Conservation (phyloP, 2,888 invertebrate genomes). For the Tetragonula carbonaria region DNA sequence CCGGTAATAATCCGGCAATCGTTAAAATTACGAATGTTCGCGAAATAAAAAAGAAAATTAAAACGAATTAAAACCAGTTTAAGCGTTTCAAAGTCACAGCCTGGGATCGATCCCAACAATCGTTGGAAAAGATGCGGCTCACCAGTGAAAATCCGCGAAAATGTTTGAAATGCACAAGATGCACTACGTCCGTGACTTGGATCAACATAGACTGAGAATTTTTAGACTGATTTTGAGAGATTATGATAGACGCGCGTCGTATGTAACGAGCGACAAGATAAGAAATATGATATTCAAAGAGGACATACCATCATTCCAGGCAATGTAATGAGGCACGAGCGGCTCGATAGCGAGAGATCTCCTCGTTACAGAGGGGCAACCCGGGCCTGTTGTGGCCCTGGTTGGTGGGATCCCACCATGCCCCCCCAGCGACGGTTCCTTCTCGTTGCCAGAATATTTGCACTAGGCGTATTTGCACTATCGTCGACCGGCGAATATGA, state of each 20-base stretch:
- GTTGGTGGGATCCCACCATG: slow-evolving; percentile 77
- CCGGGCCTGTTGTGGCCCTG: slow-evolving; percentile 77
- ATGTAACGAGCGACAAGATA: slow-evolving; percentile 7
- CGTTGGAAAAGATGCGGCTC: neutral
- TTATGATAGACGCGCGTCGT: slow-evolving; percentile 10
- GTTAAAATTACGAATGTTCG: no score
- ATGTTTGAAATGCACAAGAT: neutral
- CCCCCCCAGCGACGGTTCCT: slow-evolving; percentile 63
- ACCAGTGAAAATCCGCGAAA: neutral
- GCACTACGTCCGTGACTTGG: neutral
- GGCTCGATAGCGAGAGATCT: slow-evolving; percentile 69
- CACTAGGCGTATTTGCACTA: slow-evolving; percentile 37
- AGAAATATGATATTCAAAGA: slow-evolving; percentile 35
- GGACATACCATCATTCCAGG: slow-evolving; percentile 83
- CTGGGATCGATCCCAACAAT: no score
- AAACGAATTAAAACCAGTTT: neutral
- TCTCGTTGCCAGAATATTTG: slow-evolving; percentile 41
- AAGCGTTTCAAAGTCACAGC: neutral
- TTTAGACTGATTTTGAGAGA: slow-evolving; percentile 7
- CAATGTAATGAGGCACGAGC: slow-evolving; percentile 68
- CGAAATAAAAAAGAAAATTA: neutral
- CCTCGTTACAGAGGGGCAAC: slow-evolving; percentile 76
- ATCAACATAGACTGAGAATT: neutral
- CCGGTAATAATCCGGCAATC: no score
- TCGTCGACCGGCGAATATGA: neutral